phyloP scores from a whole-genome alignment of 1,140 invertebrate species.

The Neotoxoptera formosana region DNA sequence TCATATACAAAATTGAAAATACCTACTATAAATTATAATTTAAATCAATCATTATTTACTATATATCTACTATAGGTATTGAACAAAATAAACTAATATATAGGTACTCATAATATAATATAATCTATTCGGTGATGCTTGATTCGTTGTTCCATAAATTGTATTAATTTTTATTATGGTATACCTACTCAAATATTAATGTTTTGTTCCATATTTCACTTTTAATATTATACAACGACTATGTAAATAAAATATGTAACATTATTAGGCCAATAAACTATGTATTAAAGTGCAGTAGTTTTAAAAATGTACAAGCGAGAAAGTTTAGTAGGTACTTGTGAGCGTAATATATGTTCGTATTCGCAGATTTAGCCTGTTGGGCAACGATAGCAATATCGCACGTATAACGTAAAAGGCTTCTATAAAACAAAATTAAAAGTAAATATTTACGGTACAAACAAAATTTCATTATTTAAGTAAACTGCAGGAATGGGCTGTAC shows the following conservation, averaged over 20 bases:
- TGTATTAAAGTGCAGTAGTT: background rate
- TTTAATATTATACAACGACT: background rate
- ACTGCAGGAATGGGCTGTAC: background rate
- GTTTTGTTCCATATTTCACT: background rate
- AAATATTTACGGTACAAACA: constrained; percentile 1
- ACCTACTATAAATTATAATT: background rate
- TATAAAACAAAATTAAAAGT: constrained; percentile 19
- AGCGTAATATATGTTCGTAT: background rate
- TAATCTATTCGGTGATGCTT: background rate
- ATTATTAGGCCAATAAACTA: background rate
- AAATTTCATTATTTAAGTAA: constrained; percentile 8
- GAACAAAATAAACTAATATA: background rate
- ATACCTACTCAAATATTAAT: background rate
- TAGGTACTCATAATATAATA: background rate
- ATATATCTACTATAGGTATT: too few relatives aligned
- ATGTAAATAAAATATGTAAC: background rate
- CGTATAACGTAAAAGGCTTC: background rate
- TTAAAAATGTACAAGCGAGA: background rate
- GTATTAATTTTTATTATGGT: background rate
- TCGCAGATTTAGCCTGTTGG: background rate
- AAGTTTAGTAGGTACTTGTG: background rate
- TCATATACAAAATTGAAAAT: background rate
- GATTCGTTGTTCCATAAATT: background rate
- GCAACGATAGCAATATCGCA: background rate
- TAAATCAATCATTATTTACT: background rate